Base-by-base conservation (phyloP, 1,140 invertebrate genomes). In the Drosophila kikkawai region DNA sequence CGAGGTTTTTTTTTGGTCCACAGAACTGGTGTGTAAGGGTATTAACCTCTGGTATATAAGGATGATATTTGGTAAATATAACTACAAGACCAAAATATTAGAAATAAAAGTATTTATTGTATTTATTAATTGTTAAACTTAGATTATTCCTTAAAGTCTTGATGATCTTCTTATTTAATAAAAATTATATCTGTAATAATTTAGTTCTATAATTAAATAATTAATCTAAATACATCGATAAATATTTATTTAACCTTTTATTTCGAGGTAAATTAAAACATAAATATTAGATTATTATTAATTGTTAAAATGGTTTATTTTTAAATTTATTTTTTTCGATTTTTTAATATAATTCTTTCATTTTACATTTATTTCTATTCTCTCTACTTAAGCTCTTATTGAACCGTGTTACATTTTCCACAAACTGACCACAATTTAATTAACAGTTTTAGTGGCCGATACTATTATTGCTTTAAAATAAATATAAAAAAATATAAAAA, bases 341-440 rank as follows among this genome's bases (percentile, higher is more conserved):
- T n/a, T n/a, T n/a, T n/a, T n/a, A n/a, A 1, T 1, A 17, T 22
- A 22, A 7, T 45, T 2, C 5, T 13, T 45, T 19, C 0, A 19
- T 3, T 19, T 11, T 12, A 9, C 1, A 22, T 13, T 45, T n/a
- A 6, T 26, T 29, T 26, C 1, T 8, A 22, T 3, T 26, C 12
- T 17, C 3, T 12, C 5, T 41, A 13, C 2, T 12, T 7, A 22
- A 8, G 1, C 11, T 15, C n/a, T 34, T 26, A 26, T 13, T 17
- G 9, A 8, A 6, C 17, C 11, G 9, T 13, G 29, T 11, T 19
- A 19, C 29, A 41, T 7, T n/a, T 42, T 39, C 6, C 29, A 29
- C 37, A 32, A 39, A 42, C 34, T 50, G 19, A 44, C 29, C 45
- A 44, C 61, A 51, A 65, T 26, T 37, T 19, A 48, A 41, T 26